A percentile compares a stretch with the other conserved stretches of the same genome.
Evolutionary conservation across 2,888 invertebrate genomes (phyloP).

Genomic region (Leptinotarsa haldemani): DNA sequence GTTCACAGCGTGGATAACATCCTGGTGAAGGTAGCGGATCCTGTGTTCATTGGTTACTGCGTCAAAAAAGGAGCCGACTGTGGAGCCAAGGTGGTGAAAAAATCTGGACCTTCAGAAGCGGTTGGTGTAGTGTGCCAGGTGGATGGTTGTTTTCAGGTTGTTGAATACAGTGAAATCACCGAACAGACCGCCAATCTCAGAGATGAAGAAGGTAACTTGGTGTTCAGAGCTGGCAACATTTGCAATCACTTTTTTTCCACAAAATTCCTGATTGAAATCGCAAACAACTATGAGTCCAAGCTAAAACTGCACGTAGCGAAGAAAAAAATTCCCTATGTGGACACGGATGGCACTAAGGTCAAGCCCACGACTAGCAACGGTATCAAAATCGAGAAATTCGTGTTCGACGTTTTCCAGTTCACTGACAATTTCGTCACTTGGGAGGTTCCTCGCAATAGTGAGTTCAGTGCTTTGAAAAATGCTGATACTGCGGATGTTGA

Average conservation of each 20-base stretch:
- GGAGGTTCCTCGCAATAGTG: slow-evolving; percentile 90
- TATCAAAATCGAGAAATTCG: slow-evolving; percentile 98
- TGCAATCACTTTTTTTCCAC: slow-evolving; percentile 97
- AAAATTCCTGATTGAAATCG: slow-evolving; percentile 83
- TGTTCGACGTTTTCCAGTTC: slow-evolving; percentile 98
- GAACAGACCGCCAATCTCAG: slow-evolving; percentile 85
- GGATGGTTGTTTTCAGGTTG: slow-evolving; percentile 89
- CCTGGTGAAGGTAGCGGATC: slow-evolving; percentile 97
- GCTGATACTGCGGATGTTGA: slow-evolving; percentile 89
- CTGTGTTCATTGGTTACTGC: slow-evolving; percentile 95
- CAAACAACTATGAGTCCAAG: slow-evolving; percentile 76
- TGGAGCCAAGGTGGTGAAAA: slow-evolving; percentile 96
- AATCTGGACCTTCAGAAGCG: slow-evolving; percentile 89
- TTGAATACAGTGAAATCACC: slow-evolving; percentile 97
- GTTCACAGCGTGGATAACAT: slow-evolving; percentile 99
- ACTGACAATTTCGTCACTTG: slow-evolving; percentile 91
- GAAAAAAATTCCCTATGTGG: slow-evolving; percentile 94
- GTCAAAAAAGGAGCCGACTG: slow-evolving; percentile 90
- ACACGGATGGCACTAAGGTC: slow-evolving; percentile 76
- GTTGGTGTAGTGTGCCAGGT: slow-evolving; percentile 97
- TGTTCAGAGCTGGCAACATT: slow-evolving; percentile 96
- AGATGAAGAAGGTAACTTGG: slow-evolving; percentile 81
- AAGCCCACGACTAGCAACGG: slow-evolving; percentile 91
- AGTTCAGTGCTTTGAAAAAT: slow-evolving; percentile 98
- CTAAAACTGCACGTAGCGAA: slow-evolving; percentile 94